A percentile compares a stretch with the other conserved stretches of the same genome.
Evolutionary conservation across 2,888 invertebrate genomes (phyloP).

Genomic region (Metellina segmentata): DNA sequence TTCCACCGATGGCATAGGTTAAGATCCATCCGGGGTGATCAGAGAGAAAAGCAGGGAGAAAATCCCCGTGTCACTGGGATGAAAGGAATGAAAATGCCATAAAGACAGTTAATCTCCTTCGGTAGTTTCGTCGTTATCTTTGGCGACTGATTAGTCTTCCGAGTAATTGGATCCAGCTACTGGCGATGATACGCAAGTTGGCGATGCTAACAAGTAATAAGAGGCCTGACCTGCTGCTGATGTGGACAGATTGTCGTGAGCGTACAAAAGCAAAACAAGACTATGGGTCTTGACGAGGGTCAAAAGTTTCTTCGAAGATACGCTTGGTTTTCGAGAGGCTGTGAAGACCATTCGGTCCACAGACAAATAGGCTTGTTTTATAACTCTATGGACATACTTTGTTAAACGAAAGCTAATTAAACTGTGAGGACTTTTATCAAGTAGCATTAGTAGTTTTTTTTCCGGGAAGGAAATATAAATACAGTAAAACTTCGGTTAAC

Average conservation of each 20-base stretch:
- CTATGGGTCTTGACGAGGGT: too few species aligned
- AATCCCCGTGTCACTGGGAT: not conserved
- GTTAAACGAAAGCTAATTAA: too few species aligned
- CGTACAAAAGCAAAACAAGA: not conserved
- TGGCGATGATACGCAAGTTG: not conserved
- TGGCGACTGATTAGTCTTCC: conserved; percentile 31
- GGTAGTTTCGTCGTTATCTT: conserved; percentile 28
- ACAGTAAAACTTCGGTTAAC: too few species aligned
- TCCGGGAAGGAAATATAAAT: too few species aligned
- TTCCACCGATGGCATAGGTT: not conserved
- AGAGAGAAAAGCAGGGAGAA: too few species aligned
- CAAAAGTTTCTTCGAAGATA: too few species aligned
- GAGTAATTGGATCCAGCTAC: conserved; percentile 46
- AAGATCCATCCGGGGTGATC: not conserved
- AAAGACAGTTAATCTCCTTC: conserved; percentile 25
- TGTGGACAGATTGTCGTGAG: not conserved
- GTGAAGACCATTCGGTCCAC: too few species aligned
- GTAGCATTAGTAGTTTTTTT: too few species aligned
- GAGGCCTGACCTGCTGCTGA: not conserved
- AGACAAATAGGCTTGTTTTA: too few species aligned
- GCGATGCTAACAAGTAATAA: conserved; percentile 14
- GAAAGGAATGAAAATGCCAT: conserved; percentile 5
- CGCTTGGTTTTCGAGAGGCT: too few species aligned
- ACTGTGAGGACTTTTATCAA: too few species aligned
- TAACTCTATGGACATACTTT: too few species aligned